Conservation (phyloP, 2,113 vertebrate species). For the Serinus canaria region DNA sequence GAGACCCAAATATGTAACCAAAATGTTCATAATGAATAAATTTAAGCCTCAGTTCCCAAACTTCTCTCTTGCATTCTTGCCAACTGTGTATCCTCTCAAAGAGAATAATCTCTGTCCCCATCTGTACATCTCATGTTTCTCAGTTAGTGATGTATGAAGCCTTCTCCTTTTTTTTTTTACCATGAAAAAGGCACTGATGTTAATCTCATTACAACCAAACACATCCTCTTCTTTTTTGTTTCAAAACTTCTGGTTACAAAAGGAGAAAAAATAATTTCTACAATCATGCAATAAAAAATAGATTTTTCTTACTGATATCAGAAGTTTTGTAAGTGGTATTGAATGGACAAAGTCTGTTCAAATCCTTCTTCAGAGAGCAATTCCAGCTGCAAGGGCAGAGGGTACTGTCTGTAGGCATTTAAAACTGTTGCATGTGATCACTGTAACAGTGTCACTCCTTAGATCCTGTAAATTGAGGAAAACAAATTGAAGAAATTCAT, state of each 20-base stretch:
- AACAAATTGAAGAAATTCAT: not conserved
- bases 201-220: not conserved
- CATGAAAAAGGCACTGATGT: not conserved
- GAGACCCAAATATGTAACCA: not conserved
- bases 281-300: not conserved
- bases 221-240: not conserved
- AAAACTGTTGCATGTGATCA: not conserved
- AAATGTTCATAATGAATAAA: not conserved
- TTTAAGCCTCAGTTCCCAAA: not conserved
- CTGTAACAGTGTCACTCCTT: not conserved
- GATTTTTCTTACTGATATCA: not conserved
- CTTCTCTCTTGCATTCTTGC: not conserved
- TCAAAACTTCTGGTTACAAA: not conserved
- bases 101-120: not conserved
- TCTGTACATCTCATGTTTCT: not conserved
- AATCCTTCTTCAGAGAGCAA: not conserved
- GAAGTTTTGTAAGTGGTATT: not conserved
- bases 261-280: not conserved
- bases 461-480: not conserved
- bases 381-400: not conserved
- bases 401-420: not conserved
- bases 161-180: not conserved
- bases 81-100: not conserved
- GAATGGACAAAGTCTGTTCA: not conserved
- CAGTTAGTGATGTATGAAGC: not conserved